phyloP scores from a whole-genome alignment of 2,113 vertebrate species.

The Leptodactylus fuscus region DNA sequence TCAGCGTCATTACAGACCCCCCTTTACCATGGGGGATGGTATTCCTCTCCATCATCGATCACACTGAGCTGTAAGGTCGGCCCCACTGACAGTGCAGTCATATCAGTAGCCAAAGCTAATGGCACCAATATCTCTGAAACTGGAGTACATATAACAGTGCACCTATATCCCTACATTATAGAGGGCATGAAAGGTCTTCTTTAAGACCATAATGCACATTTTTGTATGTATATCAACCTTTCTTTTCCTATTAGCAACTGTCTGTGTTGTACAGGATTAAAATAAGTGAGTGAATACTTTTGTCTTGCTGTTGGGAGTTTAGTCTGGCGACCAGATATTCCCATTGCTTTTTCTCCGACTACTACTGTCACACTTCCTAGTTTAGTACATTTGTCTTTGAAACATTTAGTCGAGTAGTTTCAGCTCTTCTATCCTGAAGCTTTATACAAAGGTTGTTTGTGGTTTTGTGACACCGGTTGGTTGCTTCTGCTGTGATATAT shows the following conservation, averaged over 20 bases:
- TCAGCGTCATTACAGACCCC: no score
- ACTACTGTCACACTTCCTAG: background rate
- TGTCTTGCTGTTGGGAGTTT: background rate
- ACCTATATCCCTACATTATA: no score
- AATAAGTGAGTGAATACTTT: background rate
- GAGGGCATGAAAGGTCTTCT: no score
- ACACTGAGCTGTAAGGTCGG: no score
- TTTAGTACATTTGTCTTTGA: background rate
- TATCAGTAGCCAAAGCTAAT: no score
- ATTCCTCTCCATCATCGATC: no score
- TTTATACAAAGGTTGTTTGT: background rate
- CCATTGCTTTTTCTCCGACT: background rate
- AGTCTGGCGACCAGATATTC: background rate
- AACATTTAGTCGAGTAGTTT: background rate
- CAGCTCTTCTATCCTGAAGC: background rate
- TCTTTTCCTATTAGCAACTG: background rate
- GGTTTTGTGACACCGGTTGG: background rate
- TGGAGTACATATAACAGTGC: no score
- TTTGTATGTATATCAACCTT: background rate
- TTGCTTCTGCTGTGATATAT: constrained; percentile 18
- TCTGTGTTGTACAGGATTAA: background rate
- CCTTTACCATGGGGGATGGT: no score
- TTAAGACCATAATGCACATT: no score
- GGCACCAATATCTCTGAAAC: no score
- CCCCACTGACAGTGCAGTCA: no score